Conservation (phyloP, 23 tunicate species). For the Pegea sp. region DNA sequence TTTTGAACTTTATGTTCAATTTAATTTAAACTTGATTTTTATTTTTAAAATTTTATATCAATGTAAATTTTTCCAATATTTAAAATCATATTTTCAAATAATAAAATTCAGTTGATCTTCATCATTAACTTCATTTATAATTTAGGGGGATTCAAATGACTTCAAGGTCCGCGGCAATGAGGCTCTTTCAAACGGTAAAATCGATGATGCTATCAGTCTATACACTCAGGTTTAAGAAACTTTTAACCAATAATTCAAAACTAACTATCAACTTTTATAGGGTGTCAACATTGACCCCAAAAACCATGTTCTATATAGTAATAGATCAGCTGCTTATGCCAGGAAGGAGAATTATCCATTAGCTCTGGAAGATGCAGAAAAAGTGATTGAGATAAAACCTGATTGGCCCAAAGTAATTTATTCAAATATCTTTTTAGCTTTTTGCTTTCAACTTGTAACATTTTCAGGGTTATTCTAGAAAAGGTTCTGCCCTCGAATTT, state of each 20-base stretch:
- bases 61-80: too few species aligned
- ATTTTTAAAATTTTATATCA: too few species aligned
- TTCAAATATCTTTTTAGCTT: neutral
- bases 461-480: constrained; percentile 86
- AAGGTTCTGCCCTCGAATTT: constrained; percentile 75
- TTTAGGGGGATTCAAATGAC: constrained; percentile 10
- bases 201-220: constrained; percentile 48
- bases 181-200: constrained; percentile 27
- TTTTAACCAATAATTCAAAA: neutral
- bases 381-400: constrained; percentile 56
- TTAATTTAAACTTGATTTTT: too few species aligned
- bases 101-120: too few species aligned
- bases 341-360: constrained; percentile 18
- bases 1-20: too few species aligned
- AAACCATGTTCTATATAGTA: constrained; percentile 77
- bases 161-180: constrained; percentile 68
- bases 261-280: constrained; percentile 11
- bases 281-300: constrained; percentile 46
- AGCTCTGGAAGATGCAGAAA: constrained; percentile 76
- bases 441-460: neutral
- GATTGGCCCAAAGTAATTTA: constrained; percentile 65
- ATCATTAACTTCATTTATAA: too few species aligned
- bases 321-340: constrained; percentile 89
- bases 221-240: constrained; percentile 47
- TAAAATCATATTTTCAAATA: too few species aligned